These are phyloP conservation scores for Tokudaia tokunoshimensis DNA, from an alignment of 2,797 vertebrate genomes.

Conservation along the genomic window DNA sequence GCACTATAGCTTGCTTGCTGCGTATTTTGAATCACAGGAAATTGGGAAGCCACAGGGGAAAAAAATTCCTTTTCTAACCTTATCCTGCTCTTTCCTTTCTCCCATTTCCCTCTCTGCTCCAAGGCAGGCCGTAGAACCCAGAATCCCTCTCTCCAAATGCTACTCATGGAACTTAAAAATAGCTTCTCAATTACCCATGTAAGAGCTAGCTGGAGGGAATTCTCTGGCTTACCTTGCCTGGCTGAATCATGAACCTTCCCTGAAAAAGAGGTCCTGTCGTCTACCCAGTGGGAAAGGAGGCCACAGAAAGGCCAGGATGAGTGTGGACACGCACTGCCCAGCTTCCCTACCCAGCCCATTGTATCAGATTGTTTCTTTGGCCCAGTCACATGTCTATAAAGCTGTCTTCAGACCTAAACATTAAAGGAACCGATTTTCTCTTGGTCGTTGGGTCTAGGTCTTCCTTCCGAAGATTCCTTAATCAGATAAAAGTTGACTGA, in stretches of 20 bases:
- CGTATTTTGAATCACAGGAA: neutral
- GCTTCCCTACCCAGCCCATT: too few species aligned
- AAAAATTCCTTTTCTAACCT: neutral
- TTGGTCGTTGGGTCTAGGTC: neutral
- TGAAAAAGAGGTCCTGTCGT: too few species aligned
- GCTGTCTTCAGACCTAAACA: neutral
- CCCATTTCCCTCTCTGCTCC: neutral
- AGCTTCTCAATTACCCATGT: accelerated
- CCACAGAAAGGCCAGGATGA: neutral
- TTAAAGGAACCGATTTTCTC: neutral
- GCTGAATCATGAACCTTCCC: neutral
- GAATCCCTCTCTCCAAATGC: neutral
- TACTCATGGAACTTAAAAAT: neutral
- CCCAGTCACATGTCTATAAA: neutral
- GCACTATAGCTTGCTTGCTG: neutral
- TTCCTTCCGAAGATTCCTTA: neutral
- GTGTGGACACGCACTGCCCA: too few species aligned
- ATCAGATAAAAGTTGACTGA: neutral
- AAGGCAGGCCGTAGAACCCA: neutral
- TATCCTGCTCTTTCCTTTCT: too few species aligned
- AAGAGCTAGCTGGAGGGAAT: neutral
- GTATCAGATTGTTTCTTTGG: neutral
- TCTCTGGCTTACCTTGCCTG: too few species aligned
- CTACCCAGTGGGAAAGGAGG: neutral
- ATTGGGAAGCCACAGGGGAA: neutral